Base-by-base conservation (phyloP, 2,888 invertebrate genomes). In the Galerucella nymphaeae region DNA sequence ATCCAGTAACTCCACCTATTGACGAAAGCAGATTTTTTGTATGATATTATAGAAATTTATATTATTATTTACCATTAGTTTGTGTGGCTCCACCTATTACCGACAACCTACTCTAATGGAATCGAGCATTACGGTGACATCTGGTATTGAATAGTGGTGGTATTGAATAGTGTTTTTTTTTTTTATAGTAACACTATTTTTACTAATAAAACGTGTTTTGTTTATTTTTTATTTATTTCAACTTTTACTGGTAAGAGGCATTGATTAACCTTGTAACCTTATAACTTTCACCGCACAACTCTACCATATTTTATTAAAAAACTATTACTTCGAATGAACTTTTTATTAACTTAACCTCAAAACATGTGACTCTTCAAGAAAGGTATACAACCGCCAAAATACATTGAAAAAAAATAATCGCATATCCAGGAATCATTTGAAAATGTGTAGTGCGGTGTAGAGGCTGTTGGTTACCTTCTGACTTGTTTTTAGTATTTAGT, bases 381-480 rank as follows among this genome's bases (percentile, higher is more conserved):
- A 53, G 53, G 53, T 53, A 53, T 16, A 53, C 16, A 50, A 53
- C 53, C 53, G 53, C 59, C 30, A 38, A 62, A 62, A 62, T 62
- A 41, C 42, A 38, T 38, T 30, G 13, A 30, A 53, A 45, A 42
- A 59, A 30, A n/a, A n/a, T n/a, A n/a, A 59, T 59, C 38, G 18
- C 10, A 42, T 13, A 42, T 62, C 42, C 42, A 62, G n/a, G n/a
- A n/a, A 16, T 42, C 16, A 30, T 30, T 30, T n/a, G 2, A 42
- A 62, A 42, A 62, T 62, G 38, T 62, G 13, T 42, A 3, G 13
- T 38, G 42, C 1, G 11, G 61, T 41, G 38, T 18, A 42, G 16
- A 18, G 59, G 2, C 61, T n/a, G 41, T n/a, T 16, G 41, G 38
- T 41, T 61, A 10, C 61, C 42, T 41, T n/a, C 41, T 6, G 41